These are phyloP conservation scores for Tautogolabrus adspersus DNA, from an alignment of 2,113 vertebrate species.

Conservation along the genomic window DNA sequence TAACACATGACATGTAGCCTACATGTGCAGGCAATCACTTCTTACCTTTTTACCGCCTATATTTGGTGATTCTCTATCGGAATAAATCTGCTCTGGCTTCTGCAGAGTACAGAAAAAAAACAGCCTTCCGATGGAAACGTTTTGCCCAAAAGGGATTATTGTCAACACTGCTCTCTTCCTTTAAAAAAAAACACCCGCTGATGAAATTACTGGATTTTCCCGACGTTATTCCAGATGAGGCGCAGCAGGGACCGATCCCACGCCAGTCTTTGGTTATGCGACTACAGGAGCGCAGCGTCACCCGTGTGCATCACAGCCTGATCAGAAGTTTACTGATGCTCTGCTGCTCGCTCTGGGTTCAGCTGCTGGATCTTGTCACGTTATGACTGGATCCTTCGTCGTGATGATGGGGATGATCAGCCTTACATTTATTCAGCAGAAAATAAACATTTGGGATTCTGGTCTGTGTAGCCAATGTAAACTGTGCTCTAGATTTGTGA, in stretches of 20 bases:
- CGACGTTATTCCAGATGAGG: slow-evolving; percentile 77
- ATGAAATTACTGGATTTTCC: slow-evolving; percentile 64
- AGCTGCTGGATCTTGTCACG: slow-evolving; percentile 60
- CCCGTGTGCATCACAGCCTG: slow-evolving; percentile 81
- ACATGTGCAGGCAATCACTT: slow-evolving; percentile 46
- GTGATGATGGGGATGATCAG: slow-evolving; percentile 45
- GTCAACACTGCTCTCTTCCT: slow-evolving; percentile 52
- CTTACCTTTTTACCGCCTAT: slow-evolving; percentile 78
- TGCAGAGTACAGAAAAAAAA: slow-evolving; percentile 64
- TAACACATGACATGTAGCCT: slow-evolving; percentile 12
- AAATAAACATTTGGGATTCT: not conserved
- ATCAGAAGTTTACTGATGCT: slow-evolving; percentile 70
- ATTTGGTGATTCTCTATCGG: slow-evolving; percentile 59
- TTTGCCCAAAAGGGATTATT: slow-evolving; percentile 67
- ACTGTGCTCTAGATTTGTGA: not conserved
- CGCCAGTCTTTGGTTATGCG: slow-evolving; percentile 73
- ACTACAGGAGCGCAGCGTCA: slow-evolving; percentile 81
- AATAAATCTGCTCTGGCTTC: slow-evolving; percentile 72
- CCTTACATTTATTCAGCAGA: slow-evolving; percentile 22
- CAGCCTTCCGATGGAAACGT: slow-evolving; percentile 62
- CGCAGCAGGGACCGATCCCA: slow-evolving; percentile 80
- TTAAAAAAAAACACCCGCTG: slow-evolving; percentile 40
- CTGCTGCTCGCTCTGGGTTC: slow-evolving; percentile 54
- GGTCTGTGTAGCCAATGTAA: not conserved
- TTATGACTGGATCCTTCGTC: slow-evolving; percentile 55